A percentile compares a stretch with the other conserved stretches of the same genome.
Evolutionary conservation across 2,888 invertebrate genomes (phyloP).

Genomic region (Eristalis arbustorum): DNA sequence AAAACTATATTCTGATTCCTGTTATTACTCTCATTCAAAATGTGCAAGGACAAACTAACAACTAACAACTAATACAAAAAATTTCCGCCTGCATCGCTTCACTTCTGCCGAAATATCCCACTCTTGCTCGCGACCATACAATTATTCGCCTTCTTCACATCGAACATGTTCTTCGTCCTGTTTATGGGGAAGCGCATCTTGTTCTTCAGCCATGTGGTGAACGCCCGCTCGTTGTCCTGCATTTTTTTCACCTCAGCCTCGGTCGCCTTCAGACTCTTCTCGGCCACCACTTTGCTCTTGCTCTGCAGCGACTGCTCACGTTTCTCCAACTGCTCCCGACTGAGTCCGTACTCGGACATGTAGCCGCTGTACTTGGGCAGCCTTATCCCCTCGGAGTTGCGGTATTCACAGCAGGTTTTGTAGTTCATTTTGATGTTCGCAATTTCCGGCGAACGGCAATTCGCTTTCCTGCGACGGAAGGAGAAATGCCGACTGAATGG

Average conservation of each 20-base stretch:
- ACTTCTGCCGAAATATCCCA: conserved; percentile 52
- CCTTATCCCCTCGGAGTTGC: conserved; percentile 77
- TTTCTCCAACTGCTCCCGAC: conserved; percentile 80
- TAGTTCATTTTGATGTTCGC: conserved; percentile 76
- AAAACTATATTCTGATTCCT: conserved; percentile 12
- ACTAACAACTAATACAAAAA: background rate
- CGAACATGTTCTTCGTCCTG: conserved; percentile 79
- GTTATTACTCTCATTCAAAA: conserved; percentile 14
- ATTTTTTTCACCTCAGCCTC: conserved; percentile 80
- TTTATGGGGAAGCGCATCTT: conserved; percentile 80
- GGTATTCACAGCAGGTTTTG: conserved; percentile 80
- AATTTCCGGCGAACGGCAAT: conserved; percentile 46
- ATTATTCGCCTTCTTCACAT: conserved; percentile 73
- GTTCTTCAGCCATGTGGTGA: conserved; percentile 82
- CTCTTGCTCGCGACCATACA: conserved; percentile 68
- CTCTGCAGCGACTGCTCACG: conserved; percentile 78
- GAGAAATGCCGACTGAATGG: conserved; percentile 75
- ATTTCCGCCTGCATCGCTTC: conserved; percentile 18
- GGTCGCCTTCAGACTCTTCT: conserved; percentile 77
- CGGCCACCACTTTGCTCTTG: conserved; percentile 74
- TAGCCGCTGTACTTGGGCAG: conserved; percentile 82
- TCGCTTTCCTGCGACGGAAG: conserved; percentile 73
- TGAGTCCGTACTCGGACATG: conserved; percentile 82
- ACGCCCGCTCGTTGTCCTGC: conserved; percentile 82
- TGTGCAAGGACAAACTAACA: conserved; percentile 31